Conservation (phyloP, 2,888 invertebrate species). For the Alcis repandata region DNA sequence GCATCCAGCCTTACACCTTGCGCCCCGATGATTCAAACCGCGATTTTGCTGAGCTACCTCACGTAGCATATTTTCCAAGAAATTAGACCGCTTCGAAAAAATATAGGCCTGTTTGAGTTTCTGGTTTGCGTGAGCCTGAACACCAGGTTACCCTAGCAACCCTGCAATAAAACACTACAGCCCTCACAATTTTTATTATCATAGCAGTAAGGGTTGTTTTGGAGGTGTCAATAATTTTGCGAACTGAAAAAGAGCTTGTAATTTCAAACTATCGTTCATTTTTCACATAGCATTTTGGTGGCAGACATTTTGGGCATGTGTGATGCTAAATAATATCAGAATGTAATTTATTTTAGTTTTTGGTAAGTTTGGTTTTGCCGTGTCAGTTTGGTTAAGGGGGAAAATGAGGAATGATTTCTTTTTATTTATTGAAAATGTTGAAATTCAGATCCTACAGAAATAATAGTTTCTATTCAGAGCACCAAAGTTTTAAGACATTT, state of each 20-base stretch:
- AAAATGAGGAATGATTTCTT: conserved; percentile 2
- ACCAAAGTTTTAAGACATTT: too few relatives aligned
- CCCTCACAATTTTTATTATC: conserved; percentile 20
- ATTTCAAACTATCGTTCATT: conserved; percentile 62
- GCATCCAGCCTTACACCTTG: conserved; percentile 47
- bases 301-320: conserved; percentile 57
- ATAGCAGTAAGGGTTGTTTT: not conserved
- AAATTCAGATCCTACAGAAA: not conserved
- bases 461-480: not conserved
- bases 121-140: conserved; percentile 55
- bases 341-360: conserved; percentile 41
- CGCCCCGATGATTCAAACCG: conserved; percentile 72
- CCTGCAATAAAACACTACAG: not conserved
- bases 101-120: conserved; percentile 60
- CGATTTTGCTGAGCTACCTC: conserved; percentile 74
- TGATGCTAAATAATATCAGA: conserved; percentile 54
- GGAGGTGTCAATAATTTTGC: not conserved
- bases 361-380: conserved; percentile 36
- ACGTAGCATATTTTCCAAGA: conserved; percentile 79
- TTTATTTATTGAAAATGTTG: not conserved
- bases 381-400: conserved; percentile 16
- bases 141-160: conserved; percentile 41
- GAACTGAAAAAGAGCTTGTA: conserved; percentile 34
- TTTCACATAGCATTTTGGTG: conserved; percentile 63
- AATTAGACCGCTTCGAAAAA: conserved; percentile 70